phyloP scores from a whole-genome alignment of 2,888 invertebrate species.

The Pyralis farinalis region DNA sequence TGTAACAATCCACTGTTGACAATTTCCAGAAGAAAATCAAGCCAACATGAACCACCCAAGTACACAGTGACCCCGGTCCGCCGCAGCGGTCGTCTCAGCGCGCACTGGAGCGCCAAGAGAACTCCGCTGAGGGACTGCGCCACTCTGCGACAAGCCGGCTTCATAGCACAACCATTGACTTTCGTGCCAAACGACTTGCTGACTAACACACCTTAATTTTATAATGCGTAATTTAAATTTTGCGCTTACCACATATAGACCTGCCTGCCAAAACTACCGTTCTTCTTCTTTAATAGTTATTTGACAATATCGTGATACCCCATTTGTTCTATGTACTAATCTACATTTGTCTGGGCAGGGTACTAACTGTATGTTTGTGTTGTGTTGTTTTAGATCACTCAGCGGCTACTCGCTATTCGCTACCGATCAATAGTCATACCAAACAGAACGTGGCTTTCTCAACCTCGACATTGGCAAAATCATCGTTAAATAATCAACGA shows the following conservation, averaged over 20 bases:
- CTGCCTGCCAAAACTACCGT: too few relatives aligned
- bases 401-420: too few relatives aligned
- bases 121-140: slow-evolving; percentile 37
- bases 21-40: slow-evolving; percentile 38
- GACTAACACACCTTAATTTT: slow-evolving; percentile 27
- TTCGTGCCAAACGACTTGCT: slow-evolving; percentile 43
- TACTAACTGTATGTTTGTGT: neutral
- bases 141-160: slow-evolving; percentile 31
- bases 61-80: slow-evolving; percentile 74
- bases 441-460: too few relatives aligned
- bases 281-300: too few relatives aligned
- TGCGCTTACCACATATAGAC: neutral
- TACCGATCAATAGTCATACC: too few relatives aligned
- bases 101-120: slow-evolving; percentile 20
- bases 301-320: too few relatives aligned
- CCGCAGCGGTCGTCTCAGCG: slow-evolving; percentile 56
- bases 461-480: too few relatives aligned
- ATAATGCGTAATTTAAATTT: neutral
- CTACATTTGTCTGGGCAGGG: too few relatives aligned
- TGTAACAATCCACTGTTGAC: too few relatives aligned
- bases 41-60: slow-evolving; percentile 25
- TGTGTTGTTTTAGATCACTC: too few relatives aligned
- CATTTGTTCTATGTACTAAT: too few relatives aligned
- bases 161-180: slow-evolving; percentile 26
- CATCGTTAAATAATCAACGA: too few relatives aligned